Evolutionary conservation across 92 coral and sea anemone species (phyloP), one percentile per base, ranked within the genome.

Genomic region (Epizoanthus illoricatus): DNA sequence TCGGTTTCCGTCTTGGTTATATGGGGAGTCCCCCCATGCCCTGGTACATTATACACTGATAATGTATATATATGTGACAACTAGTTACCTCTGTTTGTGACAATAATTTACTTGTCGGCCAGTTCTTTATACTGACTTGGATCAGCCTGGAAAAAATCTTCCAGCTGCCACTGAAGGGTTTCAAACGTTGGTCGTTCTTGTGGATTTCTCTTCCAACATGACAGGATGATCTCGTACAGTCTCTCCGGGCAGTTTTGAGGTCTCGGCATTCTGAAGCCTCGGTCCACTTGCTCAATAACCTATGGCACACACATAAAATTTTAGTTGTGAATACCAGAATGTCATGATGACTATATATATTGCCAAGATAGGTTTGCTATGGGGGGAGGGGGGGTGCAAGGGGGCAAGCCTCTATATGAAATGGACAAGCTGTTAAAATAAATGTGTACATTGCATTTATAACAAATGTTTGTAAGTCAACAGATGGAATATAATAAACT

Each of bases 181-280:
- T 95, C 98, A 86, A 95, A 95, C 39, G 98, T 95, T 55, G 98
- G 98, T 24, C 98, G 93, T 63, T 90, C 84, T 39, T 69, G 81
- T 7, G 91, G 88, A 1, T 92, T 89, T 28, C 79, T 89, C 69
- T 83, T 87, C 98, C 98, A 95, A 59, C 98, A 95, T 1, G 91
- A 88, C 79, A 91, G 85, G 92, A 95, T 93, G 47, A 89, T 88
- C 55, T 87, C 92, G 23, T 95, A 95, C 40, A 95, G 84, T 76
- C 92, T 91, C 21, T 89, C 94, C 1, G 98, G 96, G 39, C 95
- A 91, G 47, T 78, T 84, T 55, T 74, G 56, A 20, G 98, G 98
- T 84, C 87, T 95, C 17, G 95, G 98, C 98, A 95, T 95, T 42
- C 98, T 87, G 87, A 91, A 95, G 23, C 92, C 97, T 40, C 97